Evolutionary conservation across 2,888 invertebrate species (phyloP), one percentile per base, ranked within the genome.

Genomic region (Nudaria mundana): DNA sequence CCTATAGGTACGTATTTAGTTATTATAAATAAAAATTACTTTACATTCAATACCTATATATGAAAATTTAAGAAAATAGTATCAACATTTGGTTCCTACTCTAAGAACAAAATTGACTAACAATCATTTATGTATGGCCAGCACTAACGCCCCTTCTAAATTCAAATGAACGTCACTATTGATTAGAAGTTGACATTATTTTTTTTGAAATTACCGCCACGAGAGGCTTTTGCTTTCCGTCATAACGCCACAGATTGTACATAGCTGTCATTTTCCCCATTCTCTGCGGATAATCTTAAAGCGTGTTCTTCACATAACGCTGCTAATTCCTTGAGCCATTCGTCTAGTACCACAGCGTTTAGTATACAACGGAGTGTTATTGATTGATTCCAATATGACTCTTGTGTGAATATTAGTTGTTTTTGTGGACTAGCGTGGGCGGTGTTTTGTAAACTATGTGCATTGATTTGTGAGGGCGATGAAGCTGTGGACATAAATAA

Each of bases 221-320:
- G 56, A 30, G 61, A 52, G 70, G 76, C 76, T 15, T 53, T 63
- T 34, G 76, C 81, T 50, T 50, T 66, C 74, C 82, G 86, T 88
- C 87, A 88, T 88, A 88, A 88, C 2, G 79, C 74, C 39, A 88
- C 83, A 0, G 76, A 71, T 14, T 79, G 65, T 5, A 84, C 55
- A 31, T 81, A 86, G 0, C 72, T 71, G 15, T 83, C 81, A 13
- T 87, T 84, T 47, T 83, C 83, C 43, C 76, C 79, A 35, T 63
- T 60, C 3, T 73, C 65, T 0, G 79, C 69, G 0, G 86, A 70
- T 1, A 86, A 54, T 28, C 85, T 67, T 1, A 95, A 89, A 4
- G 96, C 94, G 76, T 99, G 98, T 78, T 99, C 98, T 76, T 98
- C 96, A 48, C 97, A 94, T 40, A 99, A 91, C 8, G 98, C 97